Percentiles rank a stretch among this genome's conserved stretches.
phyloP scores from a whole-genome alignment of 2,888 invertebrate species.

The Meiosimyza decipiens region DNA sequence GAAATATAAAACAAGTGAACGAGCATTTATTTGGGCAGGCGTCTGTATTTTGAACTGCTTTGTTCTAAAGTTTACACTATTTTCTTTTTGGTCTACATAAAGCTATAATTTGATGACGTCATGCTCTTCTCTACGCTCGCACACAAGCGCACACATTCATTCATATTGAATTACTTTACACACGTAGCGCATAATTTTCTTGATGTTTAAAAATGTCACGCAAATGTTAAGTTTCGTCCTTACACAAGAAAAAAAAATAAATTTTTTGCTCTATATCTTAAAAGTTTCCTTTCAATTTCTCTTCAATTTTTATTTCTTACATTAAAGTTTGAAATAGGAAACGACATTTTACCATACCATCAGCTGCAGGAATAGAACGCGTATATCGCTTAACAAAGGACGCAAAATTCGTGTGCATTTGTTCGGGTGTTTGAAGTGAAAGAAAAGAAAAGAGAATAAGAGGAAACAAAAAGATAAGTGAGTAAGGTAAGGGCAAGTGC shows the following conservation, averaged over 20 bases:
- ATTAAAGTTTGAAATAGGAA: not conserved
- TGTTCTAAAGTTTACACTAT: too few species aligned
- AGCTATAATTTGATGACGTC: conserved; percentile 18
- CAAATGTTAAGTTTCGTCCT: conserved; percentile 4
- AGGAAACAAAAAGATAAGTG: too few species aligned
- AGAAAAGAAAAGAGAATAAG: too few species aligned
- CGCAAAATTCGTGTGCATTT: too few species aligned
- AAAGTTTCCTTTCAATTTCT: not conserved
- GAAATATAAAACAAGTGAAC: not conserved
- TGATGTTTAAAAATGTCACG: conserved; percentile 17
- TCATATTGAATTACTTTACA: not conserved
- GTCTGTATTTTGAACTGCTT: too few species aligned
- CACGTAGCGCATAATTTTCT: conserved; percentile 13
- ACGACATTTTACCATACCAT: not conserved
- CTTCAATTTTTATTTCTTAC: not conserved
- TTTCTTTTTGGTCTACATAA: too few species aligned
- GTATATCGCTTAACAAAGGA: too few species aligned
- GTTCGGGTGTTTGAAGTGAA: too few species aligned
- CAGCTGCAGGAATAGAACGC: not conserved
- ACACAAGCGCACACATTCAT: not conserved
- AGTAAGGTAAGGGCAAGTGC: too few species aligned
- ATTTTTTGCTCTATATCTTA: not conserved
- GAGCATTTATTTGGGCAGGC: too few species aligned
- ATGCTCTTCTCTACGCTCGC: not conserved
- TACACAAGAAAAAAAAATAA: too few species aligned